phyloP scores from a whole-genome alignment of 2,888 invertebrate species.

The Listrodromus nycthemerus region DNA sequence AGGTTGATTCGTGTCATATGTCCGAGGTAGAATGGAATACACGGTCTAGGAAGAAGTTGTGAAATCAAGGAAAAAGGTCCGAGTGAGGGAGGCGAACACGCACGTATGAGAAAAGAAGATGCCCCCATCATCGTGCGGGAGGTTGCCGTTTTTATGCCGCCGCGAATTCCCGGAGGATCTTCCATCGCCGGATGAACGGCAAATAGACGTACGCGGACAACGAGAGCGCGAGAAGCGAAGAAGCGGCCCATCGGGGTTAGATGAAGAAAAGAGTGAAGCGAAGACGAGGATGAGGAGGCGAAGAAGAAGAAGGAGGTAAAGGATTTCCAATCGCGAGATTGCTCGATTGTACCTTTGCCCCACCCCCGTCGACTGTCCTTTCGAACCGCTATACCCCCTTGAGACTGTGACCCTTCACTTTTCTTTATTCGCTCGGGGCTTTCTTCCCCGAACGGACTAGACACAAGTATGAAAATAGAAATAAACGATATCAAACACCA shows the following conservation, averaged over 20 bases:
- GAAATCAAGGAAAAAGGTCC: constrained; percentile 71
- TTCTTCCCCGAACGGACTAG: background rate
- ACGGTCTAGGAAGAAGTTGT: constrained; percentile 42
- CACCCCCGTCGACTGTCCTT: constrained; percentile 67
- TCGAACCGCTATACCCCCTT: constrained; percentile 57
- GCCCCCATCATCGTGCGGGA: constrained; percentile 14
- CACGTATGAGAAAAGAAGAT: constrained; percentile 30
- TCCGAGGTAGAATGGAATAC: background rate
- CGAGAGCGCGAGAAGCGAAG: constrained; percentile 11
- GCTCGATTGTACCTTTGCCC: constrained; percentile 80
- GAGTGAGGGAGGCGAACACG: constrained; percentile 15
- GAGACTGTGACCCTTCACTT: constrained; percentile 66
- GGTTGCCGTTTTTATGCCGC: constrained; percentile 63
- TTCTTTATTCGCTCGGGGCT: constrained; percentile 67
- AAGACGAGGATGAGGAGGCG: constrained; percentile 6
- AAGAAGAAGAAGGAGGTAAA: constrained; percentile 17
- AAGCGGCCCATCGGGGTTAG: constrained; percentile 23
- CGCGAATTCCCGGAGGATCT: constrained; percentile 72
- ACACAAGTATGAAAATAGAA: constrained; percentile 62
- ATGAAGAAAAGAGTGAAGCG: constrained; percentile 27
- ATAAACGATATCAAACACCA: constrained; percentile 54
- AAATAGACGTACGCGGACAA: constrained; percentile 72
- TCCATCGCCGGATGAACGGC: constrained; percentile 70
- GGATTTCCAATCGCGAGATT: constrained; percentile 82
- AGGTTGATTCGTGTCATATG: constrained; percentile 42